Evolutionary conservation across 2,113 vertebrate genomes (phyloP), one percentile per base, ranked within the genome.

Genomic region (Epinephelus lanceolatus): DNA sequence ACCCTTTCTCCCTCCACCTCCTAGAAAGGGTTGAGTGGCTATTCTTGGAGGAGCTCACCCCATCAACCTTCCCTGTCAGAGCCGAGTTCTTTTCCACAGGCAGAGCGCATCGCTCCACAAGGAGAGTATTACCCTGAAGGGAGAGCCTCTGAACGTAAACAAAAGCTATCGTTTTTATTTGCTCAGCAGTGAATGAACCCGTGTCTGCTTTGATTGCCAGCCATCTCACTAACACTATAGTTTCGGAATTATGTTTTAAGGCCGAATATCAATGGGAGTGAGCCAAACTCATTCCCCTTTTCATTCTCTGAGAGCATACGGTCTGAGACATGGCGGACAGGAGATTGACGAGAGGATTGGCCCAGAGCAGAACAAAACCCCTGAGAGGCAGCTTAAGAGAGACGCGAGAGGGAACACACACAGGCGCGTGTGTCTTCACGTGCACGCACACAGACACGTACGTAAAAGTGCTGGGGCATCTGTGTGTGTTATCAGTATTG

Each of bases 281-380:
- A 83, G 71, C 59, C 51, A 79, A 85, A 81, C 74, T 83, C 78
- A 80, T 89, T 85, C 19, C 78, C 59, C 76, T 63, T 86, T 81
- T 87, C 63, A 68, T 77, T 89, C 82, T 84, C 74, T 15, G 11
- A 45, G 61, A 79, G 81, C 75, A 21, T 78, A 61, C 65, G 33
- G 81, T 65, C 60, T 11, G 30, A 81, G 61, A 86, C 84, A 53
- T 49, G 56, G 70, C 69, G 23, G 76, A 81, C 84, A 70, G 67
- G 52, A 90, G 89, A 92, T 81, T 92, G 89, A 90, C 52, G 47
- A 83, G 91, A 73, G 84, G 89, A 92, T 82, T 86, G 90, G 74
- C 73, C 78, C 49, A 7, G 71, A 37, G 69, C 51, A 81, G 86
- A 88, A 92, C 80, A 92, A 92, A 92, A 89, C 76, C 30, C 27